Evolutionary conservation across 2,797 vertebrate species (phyloP).

Genomic region (Arctocebus calabarensis): DNA sequence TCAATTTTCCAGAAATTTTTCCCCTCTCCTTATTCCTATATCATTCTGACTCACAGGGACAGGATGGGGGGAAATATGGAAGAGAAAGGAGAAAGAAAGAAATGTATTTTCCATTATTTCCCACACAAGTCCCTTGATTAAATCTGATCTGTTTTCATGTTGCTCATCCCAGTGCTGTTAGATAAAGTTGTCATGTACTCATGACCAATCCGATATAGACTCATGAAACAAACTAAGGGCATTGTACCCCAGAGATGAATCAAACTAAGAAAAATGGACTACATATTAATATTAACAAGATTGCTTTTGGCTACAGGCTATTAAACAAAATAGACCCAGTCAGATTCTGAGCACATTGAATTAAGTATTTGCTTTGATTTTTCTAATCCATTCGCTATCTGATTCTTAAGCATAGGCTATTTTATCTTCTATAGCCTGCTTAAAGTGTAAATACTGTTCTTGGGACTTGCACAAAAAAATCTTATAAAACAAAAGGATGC

Average conservation of each 20-base stretch:
- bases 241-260: not conserved
- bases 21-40: not conserved
- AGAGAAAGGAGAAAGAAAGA: not conserved
- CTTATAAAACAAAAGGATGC: not conserved
- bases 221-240: not conserved
- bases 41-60: not conserved
- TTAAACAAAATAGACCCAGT: not conserved
- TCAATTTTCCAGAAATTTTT: not conserved
- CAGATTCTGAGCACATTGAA: not conserved
- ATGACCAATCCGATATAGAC: not conserved
- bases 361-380: not conserved
- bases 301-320: not conserved
- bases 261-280: conserved; percentile 24
- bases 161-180: not conserved
- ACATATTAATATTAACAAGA: not conserved
- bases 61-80: not conserved
- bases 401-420: not conserved
- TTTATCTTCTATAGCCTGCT: conserved; percentile 1
- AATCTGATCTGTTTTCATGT: not conserved
- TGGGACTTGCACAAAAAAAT: not conserved
- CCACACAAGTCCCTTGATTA: not conserved
- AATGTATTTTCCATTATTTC: not conserved
- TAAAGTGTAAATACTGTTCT: not conserved
- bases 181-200: not conserved
- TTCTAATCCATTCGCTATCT: not conserved